Conservation (phyloP, 2,888 invertebrate species). For the Cremastinae sp. region DNA sequence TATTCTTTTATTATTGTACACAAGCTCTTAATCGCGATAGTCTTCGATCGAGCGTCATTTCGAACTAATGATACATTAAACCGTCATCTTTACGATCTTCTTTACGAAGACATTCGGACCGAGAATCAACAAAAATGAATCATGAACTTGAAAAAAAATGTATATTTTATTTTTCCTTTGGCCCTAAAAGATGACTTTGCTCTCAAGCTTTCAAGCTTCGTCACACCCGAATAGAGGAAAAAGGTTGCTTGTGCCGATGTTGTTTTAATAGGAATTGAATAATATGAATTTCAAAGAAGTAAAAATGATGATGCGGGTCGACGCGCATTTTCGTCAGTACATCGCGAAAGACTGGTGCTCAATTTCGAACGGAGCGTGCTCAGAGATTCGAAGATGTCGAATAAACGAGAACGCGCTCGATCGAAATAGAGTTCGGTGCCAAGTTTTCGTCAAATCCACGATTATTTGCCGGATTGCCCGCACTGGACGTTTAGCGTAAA, state of each 20-base stretch:
- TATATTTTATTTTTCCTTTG: too few species aligned
- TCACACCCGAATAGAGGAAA: too few species aligned
- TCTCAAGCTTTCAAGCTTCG: too few species aligned
- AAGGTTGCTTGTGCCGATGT: slow-evolving; percentile 17
- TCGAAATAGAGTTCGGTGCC: slow-evolving; percentile 51
- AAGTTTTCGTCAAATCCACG: slow-evolving; percentile 36
- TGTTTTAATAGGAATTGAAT: slow-evolving; percentile 40
- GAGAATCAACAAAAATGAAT: too few species aligned
- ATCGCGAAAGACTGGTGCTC: slow-evolving; percentile 46
- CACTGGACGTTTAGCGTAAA: slow-evolving; percentile 30
- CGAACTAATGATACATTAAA: too few species aligned
- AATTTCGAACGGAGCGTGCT: slow-evolving; percentile 18
- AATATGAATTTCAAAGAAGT: neutral
- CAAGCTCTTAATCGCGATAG: too few species aligned
- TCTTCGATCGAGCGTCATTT: too few species aligned
- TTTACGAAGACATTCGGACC: too few species aligned
- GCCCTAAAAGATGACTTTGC: too few species aligned
- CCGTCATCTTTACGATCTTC: too few species aligned
- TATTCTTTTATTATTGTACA: too few species aligned
- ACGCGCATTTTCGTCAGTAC: slow-evolving; percentile 47
- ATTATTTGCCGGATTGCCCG: slow-evolving; percentile 18
- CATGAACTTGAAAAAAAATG: too few species aligned
- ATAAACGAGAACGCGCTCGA: slow-evolving; percentile 54
- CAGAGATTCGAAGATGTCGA: slow-evolving; percentile 49
- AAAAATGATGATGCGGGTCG: neutral